phyloP scores from a whole-genome alignment of 2,113 vertebrate species.

The Bettongia penicillata region DNA sequence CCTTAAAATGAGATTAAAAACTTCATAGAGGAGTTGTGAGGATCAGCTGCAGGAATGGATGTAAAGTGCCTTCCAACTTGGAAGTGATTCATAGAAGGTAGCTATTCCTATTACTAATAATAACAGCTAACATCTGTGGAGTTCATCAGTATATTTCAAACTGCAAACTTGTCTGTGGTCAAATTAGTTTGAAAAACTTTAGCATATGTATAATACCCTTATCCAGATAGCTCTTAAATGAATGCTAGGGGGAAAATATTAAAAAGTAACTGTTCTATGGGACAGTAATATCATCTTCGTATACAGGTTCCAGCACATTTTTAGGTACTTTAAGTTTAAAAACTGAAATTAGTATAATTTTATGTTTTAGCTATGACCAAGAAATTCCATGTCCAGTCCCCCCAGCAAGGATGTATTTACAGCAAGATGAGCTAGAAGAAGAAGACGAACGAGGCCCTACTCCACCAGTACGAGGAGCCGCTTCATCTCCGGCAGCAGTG shows the following conservation, averaged over 20 bases:
- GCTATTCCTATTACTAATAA: not conserved
- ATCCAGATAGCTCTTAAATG: not conserved
- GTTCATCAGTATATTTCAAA: not conserved
- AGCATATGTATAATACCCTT: not conserved
- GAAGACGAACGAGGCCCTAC: conserved; percentile 96
- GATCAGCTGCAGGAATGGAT: not conserved
- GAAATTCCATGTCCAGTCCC: conserved; percentile 94
- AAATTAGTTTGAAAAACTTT: not conserved
- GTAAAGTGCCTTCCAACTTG: not conserved
- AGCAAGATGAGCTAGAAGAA: conserved; percentile 95
- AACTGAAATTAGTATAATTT: not conserved
- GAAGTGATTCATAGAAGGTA: not conserved
- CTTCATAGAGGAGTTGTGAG: not conserved
- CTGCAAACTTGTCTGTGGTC: not conserved
- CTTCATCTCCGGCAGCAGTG: conserved; percentile 96
- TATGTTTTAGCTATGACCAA: conserved; percentile 91
- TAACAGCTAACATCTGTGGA: not conserved
- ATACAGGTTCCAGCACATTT: not conserved
- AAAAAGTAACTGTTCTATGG: not conserved
- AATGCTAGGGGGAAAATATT: not conserved
- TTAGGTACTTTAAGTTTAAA: not conserved
- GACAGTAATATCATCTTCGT: not conserved
- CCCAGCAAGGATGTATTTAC: conserved; percentile 97
- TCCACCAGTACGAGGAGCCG: conserved; percentile 94
- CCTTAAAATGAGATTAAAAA: not conserved